Base-by-base conservation (phyloP, 2,888 invertebrate species). In the Hybos culiciformis region DNA sequence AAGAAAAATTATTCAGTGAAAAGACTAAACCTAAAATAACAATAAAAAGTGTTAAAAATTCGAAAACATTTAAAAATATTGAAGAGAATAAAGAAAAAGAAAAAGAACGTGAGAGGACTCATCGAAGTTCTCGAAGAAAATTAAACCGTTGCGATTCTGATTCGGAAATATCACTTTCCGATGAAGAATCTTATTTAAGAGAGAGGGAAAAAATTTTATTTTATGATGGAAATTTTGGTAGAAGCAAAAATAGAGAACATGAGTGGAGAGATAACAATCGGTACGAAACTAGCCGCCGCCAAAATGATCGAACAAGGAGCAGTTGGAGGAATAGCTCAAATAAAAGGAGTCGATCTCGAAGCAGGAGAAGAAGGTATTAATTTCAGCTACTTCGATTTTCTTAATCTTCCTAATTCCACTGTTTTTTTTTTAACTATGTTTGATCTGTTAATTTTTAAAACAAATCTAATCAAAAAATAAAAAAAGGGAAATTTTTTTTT, bases 31-130 rank as follows among this genome's bases (percentile, higher is more conserved):
- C 19, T 3, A 34, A 77, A 66, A 81, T 81, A 52, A 69, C 73
- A 53, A 81, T 80, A 47, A 79, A 79, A 58, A 76, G 78, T 58
- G 63, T 80, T 12, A 81, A 80, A 54, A 75, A 76, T 46, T 79
- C 78, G 58, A 64, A 73, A 17, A 74, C 80, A 17, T 79, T 75
- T 62, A 77, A 75, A 32, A 77, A 79, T 54, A 74, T 73, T 50
- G 74, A 75, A 53, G 73, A 75, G 17, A 6, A 46, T 45, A 11
- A 26, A 42, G 6, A 43, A 43, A 17, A 47, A 43, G 15, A 19
- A 34, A 9, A 9, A 8, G n/a, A 17, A 11, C 5, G 43, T 24
- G 18, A 43, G 44, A 15, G 33, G 15, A 44, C 11, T 19, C 11
- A 18, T 14, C n/a, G 14, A 36, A 20, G 17, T 4, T 32, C 15